phyloP scores from a whole-genome alignment of 2,797 vertebrate genomes.

The Sylvia borin region DNA sequence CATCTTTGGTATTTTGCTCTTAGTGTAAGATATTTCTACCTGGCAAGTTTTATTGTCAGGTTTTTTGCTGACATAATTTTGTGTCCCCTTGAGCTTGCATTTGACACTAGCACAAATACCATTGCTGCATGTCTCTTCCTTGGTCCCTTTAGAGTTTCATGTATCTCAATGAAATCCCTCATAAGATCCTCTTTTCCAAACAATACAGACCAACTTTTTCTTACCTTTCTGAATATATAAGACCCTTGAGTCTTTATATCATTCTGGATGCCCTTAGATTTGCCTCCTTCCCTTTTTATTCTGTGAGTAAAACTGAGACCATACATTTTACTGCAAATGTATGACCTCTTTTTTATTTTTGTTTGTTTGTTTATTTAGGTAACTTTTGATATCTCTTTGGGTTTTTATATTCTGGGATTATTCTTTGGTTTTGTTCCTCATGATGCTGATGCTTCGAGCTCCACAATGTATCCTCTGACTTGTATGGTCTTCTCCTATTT shows the following conservation, averaged over 20 bases:
- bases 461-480: not conserved
- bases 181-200: slow-evolving; percentile 21
- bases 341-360: not conserved
- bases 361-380: not conserved
- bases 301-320: not conserved
- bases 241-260: not conserved
- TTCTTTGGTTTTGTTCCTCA: not conserved
- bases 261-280: not conserved
- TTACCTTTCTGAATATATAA: slow-evolving; percentile 18
- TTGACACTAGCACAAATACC: not conserved
- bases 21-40: not conserved
- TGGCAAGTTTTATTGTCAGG: not conserved
- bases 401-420: not conserved
- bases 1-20: not conserved
- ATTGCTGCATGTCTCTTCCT: not conserved
- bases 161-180: not conserved
- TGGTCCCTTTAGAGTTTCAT: not conserved
- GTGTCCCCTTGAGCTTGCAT: not conserved
- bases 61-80: not conserved
- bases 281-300: not conserved
- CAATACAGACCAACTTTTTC: not conserved
- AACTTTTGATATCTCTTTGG: not conserved
- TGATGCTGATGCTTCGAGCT: not conserved
- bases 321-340: not conserved
- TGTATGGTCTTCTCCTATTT: not conserved